phyloP scores from a whole-genome alignment of 2,888 invertebrate genomes.

The Oxytorus armatus region DNA sequence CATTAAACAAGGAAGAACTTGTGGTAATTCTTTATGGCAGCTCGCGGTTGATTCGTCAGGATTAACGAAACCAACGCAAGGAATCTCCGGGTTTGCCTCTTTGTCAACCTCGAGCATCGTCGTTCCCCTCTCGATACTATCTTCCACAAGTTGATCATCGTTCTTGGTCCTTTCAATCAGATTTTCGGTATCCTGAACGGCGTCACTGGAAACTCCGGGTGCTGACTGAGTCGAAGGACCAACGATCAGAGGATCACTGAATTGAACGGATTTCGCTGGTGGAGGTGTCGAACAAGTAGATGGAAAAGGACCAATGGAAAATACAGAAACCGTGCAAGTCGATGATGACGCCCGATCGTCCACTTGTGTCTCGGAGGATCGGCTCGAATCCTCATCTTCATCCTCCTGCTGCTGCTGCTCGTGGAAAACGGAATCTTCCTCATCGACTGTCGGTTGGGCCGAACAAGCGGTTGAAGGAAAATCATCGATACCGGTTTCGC shows the following conservation, averaged over 20 bases:
- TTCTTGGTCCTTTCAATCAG: not conserved
- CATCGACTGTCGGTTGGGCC: conserved; percentile 22
- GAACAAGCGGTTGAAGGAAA: conserved; percentile 13
- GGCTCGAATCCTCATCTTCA: conserved; percentile 31
- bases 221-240: conserved; percentile 72
- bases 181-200: conserved; percentile 17
- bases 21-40: not conserved
- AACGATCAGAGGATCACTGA: conserved; percentile 74
- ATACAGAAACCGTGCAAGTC: conserved; percentile 73
- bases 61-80: not conserved
- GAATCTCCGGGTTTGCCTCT: not conserved
- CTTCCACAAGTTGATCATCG: not conserved
- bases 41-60: not conserved
- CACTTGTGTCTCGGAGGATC: not conserved
- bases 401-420: conserved; percentile 6
- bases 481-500: conserved; percentile 17
- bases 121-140: not conserved
- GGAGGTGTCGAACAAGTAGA: conserved; percentile 45
- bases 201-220: conserved; percentile 67
- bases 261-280: conserved; percentile 70
- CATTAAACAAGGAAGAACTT: not conserved
- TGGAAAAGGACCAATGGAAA: conserved; percentile 80
- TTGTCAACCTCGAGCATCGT: not conserved
- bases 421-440: not conserved
- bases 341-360: conserved; percentile 1